Percentiles rank a stretch among this genome's conserved stretches.
phyloP scores from a whole-genome alignment of 2,888 invertebrate species.

The Empis stercorea region DNA sequence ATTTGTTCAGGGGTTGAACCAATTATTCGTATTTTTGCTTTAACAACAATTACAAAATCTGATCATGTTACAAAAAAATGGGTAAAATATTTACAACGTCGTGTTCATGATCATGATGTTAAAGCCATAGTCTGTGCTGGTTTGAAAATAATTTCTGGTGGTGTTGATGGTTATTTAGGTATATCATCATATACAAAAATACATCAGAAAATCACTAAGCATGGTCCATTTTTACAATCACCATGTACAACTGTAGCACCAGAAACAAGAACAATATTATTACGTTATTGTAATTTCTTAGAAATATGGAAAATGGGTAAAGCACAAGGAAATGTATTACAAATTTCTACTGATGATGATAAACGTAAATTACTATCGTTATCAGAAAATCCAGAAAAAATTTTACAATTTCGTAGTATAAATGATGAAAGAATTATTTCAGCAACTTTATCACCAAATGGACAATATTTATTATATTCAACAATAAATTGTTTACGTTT shows the following conservation, averaged over 20 bases:
- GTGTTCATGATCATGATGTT: constrained; percentile 80
- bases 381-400: constrained; percentile 46
- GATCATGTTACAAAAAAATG: constrained; percentile 50
- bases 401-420: constrained; percentile 54
- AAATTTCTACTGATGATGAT: constrained; percentile 14
- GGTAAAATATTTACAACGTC: constrained; percentile 68
- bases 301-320: constrained; percentile 51
- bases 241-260: constrained; percentile 44
- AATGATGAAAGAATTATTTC: constrained; percentile 54
- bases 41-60: constrained; percentile 44
- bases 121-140: constrained; percentile 52
- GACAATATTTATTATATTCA: constrained; percentile 62
- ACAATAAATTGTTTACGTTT: constrained; percentile 37
- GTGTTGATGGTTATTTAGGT: constrained; percentile 65
- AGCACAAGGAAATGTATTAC: not conserved
- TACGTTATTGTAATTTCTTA: constrained; percentile 47
- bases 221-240: constrained; percentile 56
- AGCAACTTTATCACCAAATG: constrained; percentile 55
- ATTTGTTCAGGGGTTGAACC: constrained; percentile 78
- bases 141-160: constrained; percentile 59
- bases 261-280: constrained; percentile 42
- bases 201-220: constrained; percentile 44
- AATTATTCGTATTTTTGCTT: constrained; percentile 58
- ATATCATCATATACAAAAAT: constrained; percentile 49
- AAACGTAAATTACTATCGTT: constrained; percentile 14